A percentile compares a stretch with the other conserved stretches of the same genome.
Conservation (phyloP, 2,888 invertebrate genomes). For the Gnatocerus cornutus region DNA sequence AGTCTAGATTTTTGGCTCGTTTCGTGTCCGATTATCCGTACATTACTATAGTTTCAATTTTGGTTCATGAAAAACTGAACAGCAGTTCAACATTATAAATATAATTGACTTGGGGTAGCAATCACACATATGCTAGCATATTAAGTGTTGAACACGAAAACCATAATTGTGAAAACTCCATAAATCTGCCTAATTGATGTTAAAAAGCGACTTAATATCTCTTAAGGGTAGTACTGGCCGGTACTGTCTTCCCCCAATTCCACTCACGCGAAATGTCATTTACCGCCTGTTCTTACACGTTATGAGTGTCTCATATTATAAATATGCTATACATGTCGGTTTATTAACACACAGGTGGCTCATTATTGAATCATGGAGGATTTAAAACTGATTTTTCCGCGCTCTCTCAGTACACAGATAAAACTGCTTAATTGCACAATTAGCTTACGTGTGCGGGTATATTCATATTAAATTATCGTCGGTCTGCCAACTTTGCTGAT, state of each 20-base stretch:
- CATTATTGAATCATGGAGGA: slow-evolving; percentile 17
- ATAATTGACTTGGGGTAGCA: too few relatives aligned
- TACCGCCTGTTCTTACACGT: slow-evolving; percentile 63
- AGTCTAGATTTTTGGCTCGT: too few relatives aligned
- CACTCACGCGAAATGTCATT: slow-evolving; percentile 67
- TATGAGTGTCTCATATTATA: slow-evolving; percentile 62
- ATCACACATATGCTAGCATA: too few relatives aligned
- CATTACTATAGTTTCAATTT: too few relatives aligned
- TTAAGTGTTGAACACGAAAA: too few relatives aligned
- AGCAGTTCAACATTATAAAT: too few relatives aligned
- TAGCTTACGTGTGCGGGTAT: slow-evolving; percentile 31
- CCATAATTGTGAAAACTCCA: slow-evolving; percentile 39
- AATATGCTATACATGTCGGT: slow-evolving; percentile 39
- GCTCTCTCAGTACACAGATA: slow-evolving; percentile 5
- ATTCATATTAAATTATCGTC: slow-evolving; percentile 36
- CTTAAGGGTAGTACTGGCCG: slow-evolving; percentile 46
- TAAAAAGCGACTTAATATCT: slow-evolving; percentile 46
- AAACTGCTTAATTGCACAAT: slow-evolving; percentile 30
- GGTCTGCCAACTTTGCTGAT: slow-evolving; percentile 38
- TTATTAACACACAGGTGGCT: slow-evolving; percentile 27
- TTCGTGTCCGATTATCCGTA: too few relatives aligned
- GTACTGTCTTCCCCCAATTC: slow-evolving; percentile 48
- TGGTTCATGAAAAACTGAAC: too few relatives aligned
- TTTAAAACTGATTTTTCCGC: slow-evolving; percentile 6
- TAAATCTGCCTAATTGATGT: slow-evolving; percentile 46